These are phyloP conservation scores for Heterotis niloticus DNA, from an alignment of 2,113 vertebrate genomes.

Conservation along the genomic window DNA sequence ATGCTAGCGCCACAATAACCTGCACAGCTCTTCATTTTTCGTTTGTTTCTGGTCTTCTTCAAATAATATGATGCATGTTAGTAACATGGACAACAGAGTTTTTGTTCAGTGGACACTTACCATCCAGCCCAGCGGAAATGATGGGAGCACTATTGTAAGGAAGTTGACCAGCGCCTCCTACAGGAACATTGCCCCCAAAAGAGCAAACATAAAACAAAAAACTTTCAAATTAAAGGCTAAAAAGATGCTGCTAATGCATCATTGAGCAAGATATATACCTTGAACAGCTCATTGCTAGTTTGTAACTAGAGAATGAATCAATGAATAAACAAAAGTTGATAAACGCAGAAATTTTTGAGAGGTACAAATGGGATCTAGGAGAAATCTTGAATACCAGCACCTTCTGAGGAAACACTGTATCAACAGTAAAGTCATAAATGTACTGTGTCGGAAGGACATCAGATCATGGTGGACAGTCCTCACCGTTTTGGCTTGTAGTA, in stretches of 20 bases:
- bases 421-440: not conserved
- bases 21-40: no score
- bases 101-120: conserved; percentile 47
- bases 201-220: no score
- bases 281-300: no score
- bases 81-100: not conserved
- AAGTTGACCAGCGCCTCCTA: conserved; percentile 36
- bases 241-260: no score
- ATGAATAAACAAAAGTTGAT: not conserved
- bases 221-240: no score
- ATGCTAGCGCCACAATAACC: no score
- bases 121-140: conserved; percentile 50
- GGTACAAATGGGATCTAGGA: not conserved
- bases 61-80: no score
- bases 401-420: no score
- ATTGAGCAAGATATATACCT: no score
- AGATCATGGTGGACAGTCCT: not conserved
- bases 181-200: no score
- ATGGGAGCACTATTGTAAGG: conserved; percentile 49
- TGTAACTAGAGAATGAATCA: not conserved
- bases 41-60: no score
- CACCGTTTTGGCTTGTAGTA: conserved; percentile 29
- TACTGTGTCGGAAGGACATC: not conserved
- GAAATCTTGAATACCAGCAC: not conserved
- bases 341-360: no score